Evolutionary conservation across 1,140 invertebrate species (phyloP).

Genomic region (Achatina immaculata): DNA sequence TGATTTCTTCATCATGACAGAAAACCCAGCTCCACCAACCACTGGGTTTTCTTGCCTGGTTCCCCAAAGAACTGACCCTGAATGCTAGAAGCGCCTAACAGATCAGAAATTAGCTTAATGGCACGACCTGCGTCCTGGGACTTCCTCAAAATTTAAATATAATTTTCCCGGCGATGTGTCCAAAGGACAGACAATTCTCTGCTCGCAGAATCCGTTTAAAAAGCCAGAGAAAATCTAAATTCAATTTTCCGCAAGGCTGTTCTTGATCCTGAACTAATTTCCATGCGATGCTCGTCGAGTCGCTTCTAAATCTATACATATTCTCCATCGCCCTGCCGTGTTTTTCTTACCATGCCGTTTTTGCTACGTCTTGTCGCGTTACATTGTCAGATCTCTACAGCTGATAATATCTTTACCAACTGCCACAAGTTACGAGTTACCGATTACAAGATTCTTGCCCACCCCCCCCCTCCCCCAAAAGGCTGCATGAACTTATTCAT

Average conservation of each 20-base stretch:
- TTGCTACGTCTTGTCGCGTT: no score
- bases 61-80: neutral
- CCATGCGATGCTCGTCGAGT: neutral
- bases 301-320: neutral
- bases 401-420: no score
- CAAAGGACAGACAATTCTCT: neutral
- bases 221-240: conserved; percentile 1
- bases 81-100: neutral
- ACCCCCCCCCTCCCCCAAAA: no score
- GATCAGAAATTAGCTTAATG: conserved; percentile 15
- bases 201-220: neutral
- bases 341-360: no score
- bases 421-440: no score
- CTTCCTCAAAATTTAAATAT: conserved; percentile 3
- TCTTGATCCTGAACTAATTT: conserved; percentile 6
- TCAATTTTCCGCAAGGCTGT: neutral
- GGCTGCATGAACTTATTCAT: no score
- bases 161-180: neutral
- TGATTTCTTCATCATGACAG: neutral
- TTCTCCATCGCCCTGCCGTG: neutral
- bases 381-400: no score
- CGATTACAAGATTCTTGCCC: no score
- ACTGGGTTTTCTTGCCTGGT: neutral
- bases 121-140: neutral
- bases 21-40: neutral